Base-by-base conservation (phyloP, 2,797 vertebrate genomes). In the Microtus agrestis region DNA sequence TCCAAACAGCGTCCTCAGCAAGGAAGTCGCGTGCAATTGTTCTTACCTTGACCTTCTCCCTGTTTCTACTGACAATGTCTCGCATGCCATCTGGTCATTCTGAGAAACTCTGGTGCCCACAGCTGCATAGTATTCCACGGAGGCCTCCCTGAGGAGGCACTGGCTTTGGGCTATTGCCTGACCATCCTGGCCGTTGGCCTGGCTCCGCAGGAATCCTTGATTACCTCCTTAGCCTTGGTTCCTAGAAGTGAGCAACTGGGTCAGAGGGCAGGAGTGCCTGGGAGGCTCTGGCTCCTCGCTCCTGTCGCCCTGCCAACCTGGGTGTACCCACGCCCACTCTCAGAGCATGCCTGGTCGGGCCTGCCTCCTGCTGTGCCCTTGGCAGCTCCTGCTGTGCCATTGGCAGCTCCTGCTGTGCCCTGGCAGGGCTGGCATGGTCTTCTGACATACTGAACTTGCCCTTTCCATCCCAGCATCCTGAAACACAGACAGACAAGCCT, bases 111-210 rank as follows among this genome's bases (percentile, higher is more conserved):
- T 0, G 56, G 1, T 9, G 61, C 46, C 46, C 40, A 9, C 8
- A 2, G 56, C 81, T 25, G 78, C 10, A 11, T 23, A 5, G 15
- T 3, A 11, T 25, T n/a, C 88, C 59, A 0, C 7, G 0, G 2
- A 0, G 48, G 19, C 34, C 48, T 3, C 17, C 5, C 17, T 2
- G 3, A 43, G 1, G 2, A 15, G 48, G 61, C 51, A 40, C 10
- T 37, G 37, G 1, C n/a, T 40, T 25, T 2, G 6, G 0, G 8
- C n/a, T 4, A 0, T 0, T 0, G 10, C 0, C 1, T 10, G 13
- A 19, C 73, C 48, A 1, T 9, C 8, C 31, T 9, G 6, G n/a
- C 19, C 13, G 4, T 6, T 34, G 7, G 3, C 3, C 1, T 14
- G 69, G 6, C 69, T 46, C 67, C 27, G 29, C 5, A 23, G 65